phyloP scores from a whole-genome alignment of 2,113 vertebrate genomes.

The Physeter macrocephalus region DNA sequence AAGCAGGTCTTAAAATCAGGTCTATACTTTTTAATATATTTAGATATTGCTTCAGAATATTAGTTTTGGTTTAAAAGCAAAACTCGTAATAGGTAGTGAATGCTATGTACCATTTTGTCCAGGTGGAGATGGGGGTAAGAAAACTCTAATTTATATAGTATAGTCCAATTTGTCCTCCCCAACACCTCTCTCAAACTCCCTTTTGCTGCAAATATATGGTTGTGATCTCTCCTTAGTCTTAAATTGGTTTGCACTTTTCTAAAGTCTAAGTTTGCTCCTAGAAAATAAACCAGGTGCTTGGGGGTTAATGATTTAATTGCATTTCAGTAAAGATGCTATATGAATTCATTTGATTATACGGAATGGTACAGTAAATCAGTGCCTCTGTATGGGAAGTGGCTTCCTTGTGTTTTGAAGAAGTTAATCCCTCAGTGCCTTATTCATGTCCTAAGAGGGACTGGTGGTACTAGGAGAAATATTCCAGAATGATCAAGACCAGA shows the following conservation, averaged over 20 bases:
- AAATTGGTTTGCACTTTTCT: not conserved
- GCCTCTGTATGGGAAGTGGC: not conserved
- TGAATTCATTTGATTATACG: not conserved
- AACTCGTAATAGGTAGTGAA: not conserved
- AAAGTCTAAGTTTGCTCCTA: not conserved
- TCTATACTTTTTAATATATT: not conserved
- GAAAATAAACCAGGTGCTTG: not conserved
- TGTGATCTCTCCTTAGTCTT: not conserved
- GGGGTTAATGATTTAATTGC: not conserved
- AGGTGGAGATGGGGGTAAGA: not conserved
- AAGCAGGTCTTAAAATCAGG: slow-evolving; percentile 4
- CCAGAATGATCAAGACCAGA: not conserved
- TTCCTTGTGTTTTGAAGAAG: not conserved
- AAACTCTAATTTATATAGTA: not conserved
- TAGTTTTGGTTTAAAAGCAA: not conserved
- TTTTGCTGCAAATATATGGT: not conserved
- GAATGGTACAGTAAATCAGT: not conserved
- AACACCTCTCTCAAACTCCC: not conserved
- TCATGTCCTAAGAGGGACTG: not conserved
- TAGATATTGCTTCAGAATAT: not conserved
- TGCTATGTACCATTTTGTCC: not conserved
- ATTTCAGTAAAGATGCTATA: not conserved
- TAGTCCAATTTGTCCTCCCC: not conserved
- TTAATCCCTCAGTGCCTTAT: not conserved
- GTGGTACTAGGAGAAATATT: not conserved